phyloP scores from a whole-genome alignment of 53 echinoderm and acorn worm genomes.

The Actinopyga echinites region DNA sequence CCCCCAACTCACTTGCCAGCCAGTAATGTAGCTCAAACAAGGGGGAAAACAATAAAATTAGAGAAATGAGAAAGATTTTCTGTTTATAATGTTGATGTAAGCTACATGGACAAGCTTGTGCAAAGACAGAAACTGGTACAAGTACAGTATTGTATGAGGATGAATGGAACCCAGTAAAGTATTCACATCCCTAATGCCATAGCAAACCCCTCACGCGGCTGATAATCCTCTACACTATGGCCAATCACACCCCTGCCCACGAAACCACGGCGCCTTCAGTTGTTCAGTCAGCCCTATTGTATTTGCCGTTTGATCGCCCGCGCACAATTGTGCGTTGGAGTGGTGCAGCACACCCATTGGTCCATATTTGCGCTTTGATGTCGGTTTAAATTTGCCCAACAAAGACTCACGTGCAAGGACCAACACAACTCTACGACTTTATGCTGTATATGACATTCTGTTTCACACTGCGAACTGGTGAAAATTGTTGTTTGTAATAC shows the following conservation, averaged over 20 bases:
- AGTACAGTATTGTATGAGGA: too few relatives aligned
- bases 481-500: too few relatives aligned
- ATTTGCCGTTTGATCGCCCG: constrained; percentile 13
- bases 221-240: background rate
- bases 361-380: constrained; percentile 1
- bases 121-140: too few relatives aligned
- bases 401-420: background rate
- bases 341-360: background rate
- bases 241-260: background rate
- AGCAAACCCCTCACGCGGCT: too few relatives aligned
- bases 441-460: background rate
- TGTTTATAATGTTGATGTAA: too few relatives aligned
- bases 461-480: background rate
- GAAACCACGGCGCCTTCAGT: background rate
- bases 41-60: too few relatives aligned
- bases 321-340: background rate
- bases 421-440: background rate
- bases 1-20: too few relatives aligned
- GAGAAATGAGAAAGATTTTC: too few relatives aligned
- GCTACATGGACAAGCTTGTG: too few relatives aligned
- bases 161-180: background rate
- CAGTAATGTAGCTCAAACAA: too few relatives aligned
- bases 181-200: too few relatives aligned
- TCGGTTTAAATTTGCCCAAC: background rate
- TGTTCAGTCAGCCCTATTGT: background rate